phyloP scores from a whole-genome alignment of 2,113 vertebrate species.

The Myotis brandtii region DNA sequence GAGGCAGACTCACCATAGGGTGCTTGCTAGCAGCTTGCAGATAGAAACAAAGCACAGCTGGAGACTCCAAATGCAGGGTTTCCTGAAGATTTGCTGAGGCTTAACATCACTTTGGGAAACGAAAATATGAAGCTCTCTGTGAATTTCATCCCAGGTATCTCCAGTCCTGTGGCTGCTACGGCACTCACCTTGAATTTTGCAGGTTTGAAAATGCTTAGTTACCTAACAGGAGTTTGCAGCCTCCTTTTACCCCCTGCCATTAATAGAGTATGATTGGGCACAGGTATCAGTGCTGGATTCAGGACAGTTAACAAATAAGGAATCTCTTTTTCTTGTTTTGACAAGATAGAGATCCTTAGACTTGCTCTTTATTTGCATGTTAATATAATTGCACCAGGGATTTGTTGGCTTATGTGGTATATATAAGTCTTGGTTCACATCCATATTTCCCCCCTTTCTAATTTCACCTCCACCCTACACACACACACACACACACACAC shows the following conservation, averaged over 20 bases:
- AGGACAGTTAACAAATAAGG: background rate
- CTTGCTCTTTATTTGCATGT: background rate
- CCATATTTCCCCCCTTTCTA: background rate
- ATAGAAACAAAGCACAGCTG: slow-evolving; percentile 17
- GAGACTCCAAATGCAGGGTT: background rate
- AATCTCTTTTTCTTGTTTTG: background rate
- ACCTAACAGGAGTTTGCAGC: background rate
- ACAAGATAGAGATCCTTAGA: background rate
- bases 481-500: background rate
- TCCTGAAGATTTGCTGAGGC: background rate
- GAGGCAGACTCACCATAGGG: background rate
- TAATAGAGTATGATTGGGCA: background rate
- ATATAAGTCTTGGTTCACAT: background rate
- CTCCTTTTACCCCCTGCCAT: background rate
- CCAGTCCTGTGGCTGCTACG: background rate
- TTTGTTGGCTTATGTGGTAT: background rate
- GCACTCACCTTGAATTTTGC: background rate
- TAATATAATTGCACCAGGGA: background rate
- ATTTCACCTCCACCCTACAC: background rate
- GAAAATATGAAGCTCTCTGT: background rate
- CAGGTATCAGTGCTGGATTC: background rate
- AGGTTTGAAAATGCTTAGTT: background rate
- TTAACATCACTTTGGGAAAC: background rate
- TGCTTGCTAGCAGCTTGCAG: slow-evolving; percentile 4
- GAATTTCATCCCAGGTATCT: background rate